Evolutionary conservation across 1,140 invertebrate species (phyloP), one percentile per base, ranked within the genome.

Genomic region (Polyergus mexicanus): DNA sequence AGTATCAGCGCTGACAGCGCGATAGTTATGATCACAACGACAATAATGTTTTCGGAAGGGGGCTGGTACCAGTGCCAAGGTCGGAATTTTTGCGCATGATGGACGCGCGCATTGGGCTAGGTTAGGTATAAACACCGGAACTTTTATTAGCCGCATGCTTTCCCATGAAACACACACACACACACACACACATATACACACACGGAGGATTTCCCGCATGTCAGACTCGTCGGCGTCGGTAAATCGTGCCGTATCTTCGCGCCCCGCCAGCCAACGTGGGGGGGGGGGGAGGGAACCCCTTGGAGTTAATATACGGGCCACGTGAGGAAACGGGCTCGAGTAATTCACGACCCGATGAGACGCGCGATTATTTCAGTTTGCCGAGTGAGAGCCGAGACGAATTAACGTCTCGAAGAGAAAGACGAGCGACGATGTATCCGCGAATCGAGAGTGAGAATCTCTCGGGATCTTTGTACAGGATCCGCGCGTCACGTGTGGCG

Each of bases 301-400:
- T 16, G 22, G 62, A 19, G 78, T 72, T 72, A 81, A 81, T 72
- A 81, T 81, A 72, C 25, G 68, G 22, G 19, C 68, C 25, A 56
- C 25, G 38, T 7, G 38, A 60, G 78, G 68, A 60, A 83, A 47
- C 51, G 41, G 38, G 13, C 35, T 72, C 38, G 68, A 25, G 78
- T 74, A 54, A 83, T 83, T 74, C 68, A 74, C 47, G 47, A 41
- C 22, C 47, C 28, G 78, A 81, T 81, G 66, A 81, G 22, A 72
- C 68, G 78, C 78, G 38, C 54, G 68, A 74, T 83, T 83, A 72
- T 72, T 83, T 74, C 22, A 74, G 5, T n/a, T n/a, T 22, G 51
- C 11, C 22, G 51, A 13, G 47, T 32, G 25, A 28, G 38, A 11
- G 28, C 38, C 7, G 54, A 60, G 54, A 72, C 5, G 44, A 83